Base-by-base conservation (phyloP, 1,140 invertebrate genomes). In the Onthophagus taurus region DNA sequence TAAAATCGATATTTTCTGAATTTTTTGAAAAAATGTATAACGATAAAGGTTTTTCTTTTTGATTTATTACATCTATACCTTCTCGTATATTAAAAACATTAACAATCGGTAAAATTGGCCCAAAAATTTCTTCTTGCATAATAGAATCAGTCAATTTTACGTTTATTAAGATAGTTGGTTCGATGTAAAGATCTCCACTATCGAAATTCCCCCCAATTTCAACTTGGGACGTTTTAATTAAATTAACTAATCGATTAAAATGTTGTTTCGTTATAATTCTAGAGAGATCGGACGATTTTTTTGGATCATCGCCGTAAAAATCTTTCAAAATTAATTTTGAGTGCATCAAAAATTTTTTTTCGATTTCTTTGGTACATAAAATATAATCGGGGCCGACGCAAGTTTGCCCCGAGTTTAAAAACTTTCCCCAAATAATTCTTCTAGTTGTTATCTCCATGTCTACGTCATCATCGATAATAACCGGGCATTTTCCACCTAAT, bases 301-400 rank as follows among this genome's bases (percentile, higher is more conserved):
- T 77, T 0, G 80, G 71, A 59, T 93, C 77, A 0, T 81, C 72
- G 2, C 88, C 85, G 61, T 86, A 97, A 78, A 89, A 96, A 52
- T 90, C 79, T 41, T 78, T 72, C 0, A 97, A 52, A 19, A 86
- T 63, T 35, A 72, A 67, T 58, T 75, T 79, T 2, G 75, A 71
- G 46, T 72, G 72, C 14, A 75, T 67, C 9, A 96, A 55, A 46
- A 89, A 77, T 51, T 76, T 72, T 3, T 74, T 66, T 57, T 85
- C 77, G 0, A 86, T 68, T 59, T 83, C 76, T 55, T 78, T 76
- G 4, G 81, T 78, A 62, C 92, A 97, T 12, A 99, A 69, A 24
- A 99, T 58, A 64, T 98, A 99, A 70, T 99, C 96, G 1, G 96
- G 95, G 2, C 93, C 92, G 45, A 99, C 86, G 64, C 96, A 99